phyloP scores from a whole-genome alignment of 2,113 vertebrate genomes.

The human (Homo sapiens) region GRCh38 chr7:114285001-114285500 shows the following conservation, averaged over 20 bases:
- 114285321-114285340: not conserved
- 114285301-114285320: not conserved
- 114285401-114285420: not conserved
- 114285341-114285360: not conserved
- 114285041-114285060: too few relatives aligned
- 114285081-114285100: too few relatives aligned
- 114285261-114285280: not conserved
- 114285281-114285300: not conserved
- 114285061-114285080: too few relatives aligned
- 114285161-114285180: too few relatives aligned
- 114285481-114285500: not conserved
- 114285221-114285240: not conserved
- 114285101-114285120: too few relatives aligned
- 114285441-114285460: not conserved
- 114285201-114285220: not conserved
- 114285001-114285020: too few relatives aligned
- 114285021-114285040: too few relatives aligned
- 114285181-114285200: too few relatives aligned
- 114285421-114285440: not conserved
- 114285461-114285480: not conserved
- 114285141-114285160: too few relatives aligned
- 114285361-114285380: not conserved
- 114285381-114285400: not conserved
- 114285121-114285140: too few relatives aligned
- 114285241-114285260: not conserved